Evolutionary conservation across 2,797 vertebrate genomes (phyloP).

Genomic region (Enteromius thamalakanensis): DNA sequence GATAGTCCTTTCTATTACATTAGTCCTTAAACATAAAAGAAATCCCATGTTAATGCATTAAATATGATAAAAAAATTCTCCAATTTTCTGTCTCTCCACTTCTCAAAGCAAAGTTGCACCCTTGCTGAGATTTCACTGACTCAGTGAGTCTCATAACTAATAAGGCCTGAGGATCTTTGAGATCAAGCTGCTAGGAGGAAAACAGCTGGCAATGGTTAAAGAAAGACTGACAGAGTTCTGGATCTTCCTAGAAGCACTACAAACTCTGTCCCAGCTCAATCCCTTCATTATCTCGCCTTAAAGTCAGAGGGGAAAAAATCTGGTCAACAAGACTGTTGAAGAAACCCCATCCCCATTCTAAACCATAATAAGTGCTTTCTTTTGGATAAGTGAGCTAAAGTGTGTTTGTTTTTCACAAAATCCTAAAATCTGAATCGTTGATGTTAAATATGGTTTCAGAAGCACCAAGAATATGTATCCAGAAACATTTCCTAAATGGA

Average conservation of each 20-base stretch:
- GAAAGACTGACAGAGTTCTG: not conserved
- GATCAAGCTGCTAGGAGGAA: not conserved
- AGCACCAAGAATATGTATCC: not conserved
- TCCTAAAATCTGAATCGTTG: not conserved
- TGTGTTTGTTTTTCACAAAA: not conserved
- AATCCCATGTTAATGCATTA: too few species aligned
- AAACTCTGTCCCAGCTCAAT: too few species aligned
- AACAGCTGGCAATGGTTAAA: not conserved
- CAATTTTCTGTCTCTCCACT: too few species aligned
- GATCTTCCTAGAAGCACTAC: not conserved
- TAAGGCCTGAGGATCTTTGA: conserved; percentile 2
- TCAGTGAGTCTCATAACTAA: conserved; percentile 6
- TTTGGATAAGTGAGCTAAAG: not conserved
- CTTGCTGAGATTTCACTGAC: not conserved
- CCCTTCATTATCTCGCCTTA: not conserved
- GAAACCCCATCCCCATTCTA: not conserved
- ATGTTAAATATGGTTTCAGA: not conserved
- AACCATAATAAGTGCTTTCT: not conserved
- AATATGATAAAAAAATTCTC: too few species aligned
- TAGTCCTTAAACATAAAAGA: too few species aligned
- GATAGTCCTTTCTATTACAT: too few species aligned
- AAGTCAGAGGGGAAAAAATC: not conserved
- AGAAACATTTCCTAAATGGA: not conserved
- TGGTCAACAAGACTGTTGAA: not conserved
- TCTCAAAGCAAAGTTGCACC: too few species aligned